Percentiles rank a stretch among this genome's conserved stretches.
Evolutionary conservation across 2,888 invertebrate genomes (phyloP).

Genomic region (Hybos culiciformis): DNA sequence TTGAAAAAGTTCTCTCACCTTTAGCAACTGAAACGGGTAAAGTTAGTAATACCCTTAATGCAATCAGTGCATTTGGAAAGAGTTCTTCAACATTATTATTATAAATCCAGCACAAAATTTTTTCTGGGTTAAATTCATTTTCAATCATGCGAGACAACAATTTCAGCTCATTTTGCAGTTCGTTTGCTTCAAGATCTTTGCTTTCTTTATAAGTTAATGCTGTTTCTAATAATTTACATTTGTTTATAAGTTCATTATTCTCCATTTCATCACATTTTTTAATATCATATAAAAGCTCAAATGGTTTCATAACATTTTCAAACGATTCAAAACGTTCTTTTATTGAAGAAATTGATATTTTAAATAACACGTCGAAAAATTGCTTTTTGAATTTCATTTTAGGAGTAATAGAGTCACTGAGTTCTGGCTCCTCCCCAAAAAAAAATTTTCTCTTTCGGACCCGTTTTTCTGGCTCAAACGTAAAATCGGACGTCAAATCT

Average conservation of each 20-base stretch:
- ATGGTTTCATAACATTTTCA: not conserved
- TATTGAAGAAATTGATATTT: not conserved
- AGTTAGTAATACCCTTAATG: not conserved
- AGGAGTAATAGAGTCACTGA: not conserved
- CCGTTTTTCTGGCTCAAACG: not conserved
- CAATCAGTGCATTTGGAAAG: conserved; percentile 1
- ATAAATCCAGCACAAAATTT: not conserved
- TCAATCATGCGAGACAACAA: conserved; percentile 2
- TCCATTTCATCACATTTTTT: conserved; percentile 2
- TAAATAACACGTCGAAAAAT: conserved; percentile 1
- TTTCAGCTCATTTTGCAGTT: conserved; percentile 3
- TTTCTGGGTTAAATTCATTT: conserved; percentile 1
- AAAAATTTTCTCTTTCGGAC: not conserved
- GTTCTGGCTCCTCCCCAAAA: not conserved
- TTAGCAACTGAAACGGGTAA: conserved; percentile 2
- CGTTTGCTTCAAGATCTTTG: conserved; percentile 4
- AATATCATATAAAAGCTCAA: conserved; percentile 2
- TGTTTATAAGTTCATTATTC: conserved; percentile 1
- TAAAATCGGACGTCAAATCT: not conserved
- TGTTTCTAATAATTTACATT: conserved; percentile 1
- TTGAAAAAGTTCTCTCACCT: not conserved
- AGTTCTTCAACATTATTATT: conserved; percentile 1
- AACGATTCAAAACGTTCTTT: conserved; percentile 1
- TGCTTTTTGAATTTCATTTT: conserved; percentile 1
- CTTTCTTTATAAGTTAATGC: conserved; percentile 2